Conservation (phyloP, 2,797 vertebrate genomes). For the Fundulus diaphanus region DNA sequence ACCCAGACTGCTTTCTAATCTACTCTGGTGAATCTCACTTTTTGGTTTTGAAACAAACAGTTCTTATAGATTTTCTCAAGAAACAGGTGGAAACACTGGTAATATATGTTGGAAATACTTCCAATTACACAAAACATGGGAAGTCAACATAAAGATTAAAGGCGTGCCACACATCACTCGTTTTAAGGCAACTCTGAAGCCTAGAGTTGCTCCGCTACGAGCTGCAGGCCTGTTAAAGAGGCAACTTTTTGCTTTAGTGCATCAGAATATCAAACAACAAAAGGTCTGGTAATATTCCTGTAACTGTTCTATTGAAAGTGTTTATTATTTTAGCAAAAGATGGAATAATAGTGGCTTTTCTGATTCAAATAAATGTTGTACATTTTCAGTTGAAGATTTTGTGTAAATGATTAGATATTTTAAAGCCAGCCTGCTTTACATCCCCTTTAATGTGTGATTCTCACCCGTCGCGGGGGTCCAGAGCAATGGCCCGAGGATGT, state of each 20-base stretch:
- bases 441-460: conserved; percentile 19
- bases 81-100: neutral
- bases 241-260: neutral
- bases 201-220: neutral
- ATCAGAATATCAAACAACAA: neutral
- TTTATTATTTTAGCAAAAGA: neutral
- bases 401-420: neutral
- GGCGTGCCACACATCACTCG: neutral
- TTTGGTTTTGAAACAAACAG: conserved; percentile 1
- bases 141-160: neutral
- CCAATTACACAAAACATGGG: neutral
- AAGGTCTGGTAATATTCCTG: neutral
- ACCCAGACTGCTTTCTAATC: neutral
- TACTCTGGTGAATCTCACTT: neutral
- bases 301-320: neutral
- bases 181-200: neutral
- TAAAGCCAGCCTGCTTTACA: too few species aligned
- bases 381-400: neutral
- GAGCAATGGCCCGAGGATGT: conserved; percentile 93
- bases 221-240: neutral
- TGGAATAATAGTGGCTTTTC: neutral
- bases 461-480: conserved; percentile 96
- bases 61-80: neutral
- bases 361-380: neutral
- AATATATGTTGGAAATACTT: neutral